Percentiles rank a stretch among this genome's conserved stretches.
Conservation (phyloP, 92 coral and sea anemone species). For the Isaurus tuberculatus region DNA sequence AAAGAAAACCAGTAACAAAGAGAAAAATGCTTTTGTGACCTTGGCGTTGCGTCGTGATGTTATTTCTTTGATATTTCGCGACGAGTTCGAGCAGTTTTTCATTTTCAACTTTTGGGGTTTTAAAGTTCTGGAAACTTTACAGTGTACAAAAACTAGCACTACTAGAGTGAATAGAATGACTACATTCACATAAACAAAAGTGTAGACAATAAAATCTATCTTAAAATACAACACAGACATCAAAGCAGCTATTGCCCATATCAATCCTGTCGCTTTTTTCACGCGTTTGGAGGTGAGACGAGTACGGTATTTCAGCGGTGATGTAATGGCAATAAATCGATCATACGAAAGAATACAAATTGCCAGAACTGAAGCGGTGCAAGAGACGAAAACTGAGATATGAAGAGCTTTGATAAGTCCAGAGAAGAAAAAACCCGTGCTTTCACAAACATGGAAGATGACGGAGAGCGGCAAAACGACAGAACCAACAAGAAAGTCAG, state of each 20-base stretch:
- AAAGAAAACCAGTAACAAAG: constrained; percentile 63
- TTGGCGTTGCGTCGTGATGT: constrained; percentile 63
- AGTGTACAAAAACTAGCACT: constrained; percentile 64
- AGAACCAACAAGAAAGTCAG: constrained; percentile 76
- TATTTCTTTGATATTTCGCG: background rate
- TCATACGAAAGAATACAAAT: constrained; percentile 76
- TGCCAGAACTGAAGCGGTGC: constrained; percentile 78
- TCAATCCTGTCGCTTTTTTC: constrained; percentile 57
- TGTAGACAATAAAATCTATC: constrained; percentile 74
- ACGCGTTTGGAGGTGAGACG: constrained; percentile 61
- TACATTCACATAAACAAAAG: constrained; percentile 75
- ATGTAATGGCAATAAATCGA: constrained; percentile 71
- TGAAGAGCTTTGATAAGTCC: constrained; percentile 64
- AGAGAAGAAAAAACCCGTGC: constrained; percentile 46
- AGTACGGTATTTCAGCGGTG: constrained; percentile 75
- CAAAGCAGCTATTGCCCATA: constrained; percentile 69
- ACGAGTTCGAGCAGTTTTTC: background rate
- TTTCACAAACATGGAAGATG: constrained; percentile 73
- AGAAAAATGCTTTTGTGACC: constrained; percentile 65
- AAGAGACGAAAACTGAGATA: constrained; percentile 73
- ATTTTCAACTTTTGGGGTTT: background rate
- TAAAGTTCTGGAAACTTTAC: constrained; percentile 59
- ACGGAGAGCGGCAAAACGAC: constrained; percentile 77
- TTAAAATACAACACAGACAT: constrained; percentile 68
- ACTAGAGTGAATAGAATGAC: constrained; percentile 64